Conservation (phyloP, 2,113 vertebrate species). For the Struthio camelus region DNA sequence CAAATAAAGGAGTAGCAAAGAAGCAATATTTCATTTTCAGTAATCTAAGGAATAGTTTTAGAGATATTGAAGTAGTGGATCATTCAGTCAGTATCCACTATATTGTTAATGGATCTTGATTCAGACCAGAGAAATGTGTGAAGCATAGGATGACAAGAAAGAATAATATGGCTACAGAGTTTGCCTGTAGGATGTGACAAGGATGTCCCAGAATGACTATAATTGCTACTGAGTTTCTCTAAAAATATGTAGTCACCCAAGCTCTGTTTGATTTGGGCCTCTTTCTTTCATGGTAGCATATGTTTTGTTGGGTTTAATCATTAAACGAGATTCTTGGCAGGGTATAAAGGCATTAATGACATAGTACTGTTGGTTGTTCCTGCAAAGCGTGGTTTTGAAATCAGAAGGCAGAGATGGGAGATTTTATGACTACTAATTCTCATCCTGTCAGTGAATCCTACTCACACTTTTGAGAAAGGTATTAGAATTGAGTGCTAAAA, state of each 20-base stretch:
- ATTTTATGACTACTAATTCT: neutral
- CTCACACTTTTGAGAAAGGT: neutral
- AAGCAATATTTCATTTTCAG: neutral
- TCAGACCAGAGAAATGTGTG: neutral
- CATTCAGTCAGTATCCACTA: neutral
- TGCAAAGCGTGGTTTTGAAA: constrained; percentile 29
- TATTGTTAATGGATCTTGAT: neutral
- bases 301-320: neutral
- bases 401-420: neutral
- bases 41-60: neutral
- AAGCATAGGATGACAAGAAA: neutral
- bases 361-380: neutral
- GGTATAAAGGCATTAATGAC: neutral
- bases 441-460: neutral
- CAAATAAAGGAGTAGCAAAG: neutral
- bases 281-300: neutral
- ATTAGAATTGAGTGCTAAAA: neutral
- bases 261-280: neutral
- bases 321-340: constrained; percentile 6
- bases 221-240: neutral
- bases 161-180: neutral
- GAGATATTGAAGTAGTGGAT: neutral
- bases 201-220: neutral
- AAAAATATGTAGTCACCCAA: neutral
- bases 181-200: neutral